These are phyloP conservation scores for Germaria angustata DNA, from an alignment of 2,888 invertebrate species.

Conservation along the genomic window DNA sequence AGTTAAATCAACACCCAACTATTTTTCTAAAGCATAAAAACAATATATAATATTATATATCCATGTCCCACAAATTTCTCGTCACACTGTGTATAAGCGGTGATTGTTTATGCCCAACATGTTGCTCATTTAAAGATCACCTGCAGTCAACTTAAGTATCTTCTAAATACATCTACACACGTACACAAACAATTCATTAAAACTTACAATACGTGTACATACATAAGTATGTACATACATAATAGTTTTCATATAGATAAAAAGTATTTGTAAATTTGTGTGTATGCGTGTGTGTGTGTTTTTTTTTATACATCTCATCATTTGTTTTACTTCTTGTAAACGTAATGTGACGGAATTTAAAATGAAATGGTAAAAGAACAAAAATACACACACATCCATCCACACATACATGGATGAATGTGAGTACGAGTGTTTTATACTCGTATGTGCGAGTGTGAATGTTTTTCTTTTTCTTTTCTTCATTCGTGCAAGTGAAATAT, in stretches of 20 bases:
- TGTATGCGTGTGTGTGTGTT: no score
- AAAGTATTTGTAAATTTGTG: neutral
- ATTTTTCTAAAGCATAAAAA: no score
- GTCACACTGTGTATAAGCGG: neutral
- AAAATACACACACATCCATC: neutral
- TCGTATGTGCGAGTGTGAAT: neutral
- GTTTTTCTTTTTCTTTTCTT: conserved; percentile 6
- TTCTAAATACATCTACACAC: conserved; percentile 38
- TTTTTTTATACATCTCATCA: conserved; percentile 3
- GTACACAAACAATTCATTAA: neutral
- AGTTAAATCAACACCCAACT: no score
- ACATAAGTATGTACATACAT: neutral
- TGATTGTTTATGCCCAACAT: conserved; percentile 46
- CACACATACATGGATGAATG: neutral
- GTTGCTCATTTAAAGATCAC: conserved; percentile 58
- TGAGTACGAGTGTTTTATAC: neutral
- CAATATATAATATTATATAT: no score
- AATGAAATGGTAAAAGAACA: conserved; percentile 1
- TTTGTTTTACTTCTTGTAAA: conserved; percentile 47
- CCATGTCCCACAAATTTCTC: neutral
- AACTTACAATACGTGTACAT: neutral
- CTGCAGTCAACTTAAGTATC: conserved; percentile 57
- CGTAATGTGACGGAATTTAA: conserved; percentile 42
- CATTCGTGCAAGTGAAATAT: conserved; percentile 27
- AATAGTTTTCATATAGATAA: neutral